Evolutionary conservation across 2,113 vertebrate genomes (phyloP), one percentile per base, ranked within the genome.

Genomic region (Peromyscus polionotus): DNA sequence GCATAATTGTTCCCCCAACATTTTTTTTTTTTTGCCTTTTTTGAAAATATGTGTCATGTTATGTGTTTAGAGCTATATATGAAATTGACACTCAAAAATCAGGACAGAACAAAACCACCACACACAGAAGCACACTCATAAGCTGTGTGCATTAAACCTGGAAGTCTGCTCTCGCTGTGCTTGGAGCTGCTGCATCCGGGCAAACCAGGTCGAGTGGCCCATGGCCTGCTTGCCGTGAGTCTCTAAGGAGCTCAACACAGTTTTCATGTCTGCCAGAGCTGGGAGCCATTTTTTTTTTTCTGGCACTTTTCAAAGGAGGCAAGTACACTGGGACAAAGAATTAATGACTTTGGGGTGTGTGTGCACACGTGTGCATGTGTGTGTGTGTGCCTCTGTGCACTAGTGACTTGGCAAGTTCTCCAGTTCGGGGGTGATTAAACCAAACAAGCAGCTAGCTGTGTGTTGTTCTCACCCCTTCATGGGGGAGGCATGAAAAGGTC

Each of bases 131-230:
- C 77, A 68, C 12, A 33, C 59, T 90, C 8, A 0, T 4, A 0
- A 7, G 12, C 70, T 70, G 81, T 86, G 39, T 39, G 42, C 48
- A 2, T 51, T 33, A 5, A 76, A 20, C 16, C 36, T 39, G 19
- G 87, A 48, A n/a, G 5, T 1, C 1, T 0, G 3, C 68, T 45
- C 12, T 48, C 0, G 2, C 9, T 88, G 0, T 57, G 75, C 19
- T 0, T 42, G 3, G 26, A 33, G 91, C 67, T 12, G 31, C 83
- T 1, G 1, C 0, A 7, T 87, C 92, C 48, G 0, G 0, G 94
- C 91, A 88, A 26, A 26, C 57, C 6, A 16, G 0, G 2, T 26
- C 0, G 0, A 0, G 8, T 5, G 24, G 33, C 73, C 93, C 2
- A 4, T 39, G 0, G 76, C 57, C 76, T 89, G 31, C 24, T 59